Evolutionary conservation across 2,888 invertebrate genomes (phyloP), one percentile per base, ranked within the genome.

Genomic region (Zootermopsis nevadensis): DNA sequence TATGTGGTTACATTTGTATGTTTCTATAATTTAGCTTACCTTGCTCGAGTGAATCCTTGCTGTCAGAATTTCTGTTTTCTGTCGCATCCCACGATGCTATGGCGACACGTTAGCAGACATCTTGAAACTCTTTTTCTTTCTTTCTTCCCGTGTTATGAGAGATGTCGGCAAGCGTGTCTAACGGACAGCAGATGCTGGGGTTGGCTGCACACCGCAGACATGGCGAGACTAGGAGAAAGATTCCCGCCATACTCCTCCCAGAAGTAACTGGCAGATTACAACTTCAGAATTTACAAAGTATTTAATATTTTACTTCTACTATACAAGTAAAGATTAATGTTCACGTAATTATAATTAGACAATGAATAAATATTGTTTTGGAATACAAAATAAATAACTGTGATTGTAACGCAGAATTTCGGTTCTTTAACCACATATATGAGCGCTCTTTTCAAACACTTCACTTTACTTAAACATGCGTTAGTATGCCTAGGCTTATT

Each of bases 111-210:
- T 31, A 42, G 77, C 77, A 77, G 77, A 77, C 77, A 77, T 77
- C 77, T 77, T 77, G 77, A 30, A 55, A 24, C 55, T 31, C 53
- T 55, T 77, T 77, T 77, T 77, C 53, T 77, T 77, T 77, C 53
- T 77, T 77, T 33, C 31, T 10, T 31, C 33, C 77, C 10, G 10
- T 42, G n/a, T 76, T 76, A 27, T 60, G 10, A 60, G 60, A 60
- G n/a, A 60, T 60, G 69, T 33, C 69, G 69, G 69, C 60, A 27
- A 27, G 60, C 60, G n/a, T 60, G 27, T 12, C 60, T 27, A 69
- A 30, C 69, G 30, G 69, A 69, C 12, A 69, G 33, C 69, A 69
- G 69, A 33, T 69, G 69, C 69, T 33, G 69, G 31, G 33, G 19
- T 69, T 15, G 33, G 69, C 69, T 69, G 33, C 31, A 33, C 22